Conservation (phyloP, 2,888 invertebrate genomes). For the Blastobasis lacticolella region DNA sequence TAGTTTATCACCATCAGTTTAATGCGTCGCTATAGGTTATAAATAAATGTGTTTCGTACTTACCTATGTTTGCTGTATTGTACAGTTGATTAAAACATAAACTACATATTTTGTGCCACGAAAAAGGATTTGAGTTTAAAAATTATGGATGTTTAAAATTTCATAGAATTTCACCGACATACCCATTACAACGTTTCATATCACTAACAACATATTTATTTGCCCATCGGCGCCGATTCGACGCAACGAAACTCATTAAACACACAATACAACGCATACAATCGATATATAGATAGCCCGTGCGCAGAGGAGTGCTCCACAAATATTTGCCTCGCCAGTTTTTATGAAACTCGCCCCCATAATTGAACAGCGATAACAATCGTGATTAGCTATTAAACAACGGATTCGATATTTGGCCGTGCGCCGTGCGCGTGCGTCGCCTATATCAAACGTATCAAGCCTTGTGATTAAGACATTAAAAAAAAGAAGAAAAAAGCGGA, state of each 20-base stretch:
- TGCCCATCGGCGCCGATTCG: neutral
- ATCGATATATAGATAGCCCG: conserved; percentile 2
- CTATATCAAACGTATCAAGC: conserved; percentile 17
- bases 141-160: too few relatives aligned
- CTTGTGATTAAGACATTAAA: conserved; percentile 40
- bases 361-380: conserved; percentile 31
- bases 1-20: too few relatives aligned
- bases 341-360: conserved; percentile 27
- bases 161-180: too few relatives aligned
- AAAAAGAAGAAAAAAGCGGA: conserved; percentile 23
- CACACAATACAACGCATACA: neutral
- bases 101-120: too few relatives aligned
- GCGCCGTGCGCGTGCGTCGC: conserved; percentile 25
- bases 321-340: conserved; percentile 36
- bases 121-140: too few relatives aligned
- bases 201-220: too few relatives aligned
- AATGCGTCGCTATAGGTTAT: too few relatives aligned
- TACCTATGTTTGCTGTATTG: too few relatives aligned
- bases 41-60: too few relatives aligned
- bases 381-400: conserved; percentile 33
- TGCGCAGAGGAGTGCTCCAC: conserved; percentile 29
- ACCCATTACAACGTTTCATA: too few relatives aligned
- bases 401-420: conserved; percentile 21
- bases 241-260: neutral
- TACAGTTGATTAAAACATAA: too few relatives aligned